Evolutionary conservation across 2,888 invertebrate genomes (phyloP).

Genomic region (Drosophila histrio): DNA sequence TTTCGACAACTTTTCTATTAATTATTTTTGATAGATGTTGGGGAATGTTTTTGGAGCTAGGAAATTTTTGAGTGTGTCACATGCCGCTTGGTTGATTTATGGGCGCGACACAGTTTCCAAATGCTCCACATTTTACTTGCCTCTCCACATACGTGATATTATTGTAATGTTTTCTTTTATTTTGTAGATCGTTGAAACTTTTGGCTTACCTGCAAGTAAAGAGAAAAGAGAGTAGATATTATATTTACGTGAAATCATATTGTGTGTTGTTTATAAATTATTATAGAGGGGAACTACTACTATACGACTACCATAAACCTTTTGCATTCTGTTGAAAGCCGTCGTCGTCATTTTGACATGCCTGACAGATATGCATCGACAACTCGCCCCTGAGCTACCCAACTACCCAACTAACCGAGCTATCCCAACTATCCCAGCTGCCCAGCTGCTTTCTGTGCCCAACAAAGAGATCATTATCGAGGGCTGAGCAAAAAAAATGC

Average conservation of each 20-base stretch:
- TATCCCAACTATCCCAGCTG: constrained; percentile 17
- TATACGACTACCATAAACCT: constrained; percentile 49
- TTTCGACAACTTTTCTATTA: constrained; percentile 78
- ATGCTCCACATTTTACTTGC: constrained; percentile 62
- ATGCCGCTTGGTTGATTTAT: constrained; percentile 63
- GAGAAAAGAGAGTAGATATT: constrained; percentile 12
- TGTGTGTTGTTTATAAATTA: constrained; percentile 25
- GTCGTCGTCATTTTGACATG: constrained; percentile 67
- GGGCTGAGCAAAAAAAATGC: constrained; percentile 64
- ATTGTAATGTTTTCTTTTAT: constrained; percentile 9
- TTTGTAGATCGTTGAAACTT: background rate
- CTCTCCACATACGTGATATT: constrained; percentile 12
- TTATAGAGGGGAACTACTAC: constrained; percentile 13
- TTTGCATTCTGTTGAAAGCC: constrained; percentile 31
- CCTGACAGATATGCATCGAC: constrained; percentile 73
- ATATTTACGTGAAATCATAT: constrained; percentile 24
- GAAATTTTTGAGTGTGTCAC: constrained; percentile 55
- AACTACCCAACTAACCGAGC: constrained; percentile 35
- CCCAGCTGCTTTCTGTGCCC: constrained; percentile 35
- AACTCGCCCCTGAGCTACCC: constrained; percentile 23
- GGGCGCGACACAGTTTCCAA: constrained; percentile 69
- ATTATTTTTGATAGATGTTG: constrained; percentile 75
- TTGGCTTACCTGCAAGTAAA: constrained; percentile 50
- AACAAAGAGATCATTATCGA: constrained; percentile 77
- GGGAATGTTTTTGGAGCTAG: constrained; percentile 20